Conservation (phyloP, 2,888 invertebrate species). For the Idaea straminata region DNA sequence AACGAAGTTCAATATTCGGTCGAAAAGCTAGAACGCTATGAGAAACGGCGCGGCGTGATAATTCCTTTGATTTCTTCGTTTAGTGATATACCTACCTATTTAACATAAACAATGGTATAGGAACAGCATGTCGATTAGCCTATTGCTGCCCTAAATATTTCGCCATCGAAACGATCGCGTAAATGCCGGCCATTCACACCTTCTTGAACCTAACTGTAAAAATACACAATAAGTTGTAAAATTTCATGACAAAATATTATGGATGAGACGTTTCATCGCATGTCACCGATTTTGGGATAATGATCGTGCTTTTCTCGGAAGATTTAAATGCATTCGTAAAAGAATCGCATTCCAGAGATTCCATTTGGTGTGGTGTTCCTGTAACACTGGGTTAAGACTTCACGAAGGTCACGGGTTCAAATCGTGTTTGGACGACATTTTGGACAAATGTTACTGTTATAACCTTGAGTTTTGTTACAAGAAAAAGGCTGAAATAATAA, state of each 20-base stretch:
- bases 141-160: conserved; percentile 8
- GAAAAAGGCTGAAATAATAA: no score
- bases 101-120: neutral
- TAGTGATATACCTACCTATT: neutral
- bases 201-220: conserved; percentile 8
- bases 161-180: conserved; percentile 35
- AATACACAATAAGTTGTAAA: conserved; percentile 3
- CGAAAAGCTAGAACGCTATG: neutral
- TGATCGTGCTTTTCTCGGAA: neutral
- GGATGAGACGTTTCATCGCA: no score
- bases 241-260: neutral
- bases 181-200: conserved; percentile 32
- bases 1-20: neutral
- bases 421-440: no score
- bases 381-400: no score
- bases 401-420: no score
- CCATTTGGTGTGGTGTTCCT: no score
- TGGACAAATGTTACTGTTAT: no score
- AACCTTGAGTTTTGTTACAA: no score
- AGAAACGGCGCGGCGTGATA: neutral
- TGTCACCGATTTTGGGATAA: neutral
- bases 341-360: no score
- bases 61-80: neutral
- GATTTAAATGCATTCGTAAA: neutral
- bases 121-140: neutral